Evolutionary conservation across 2,113 vertebrate genomes (phyloP).

Genomic region (Genyomyrus donnyi): DNA sequence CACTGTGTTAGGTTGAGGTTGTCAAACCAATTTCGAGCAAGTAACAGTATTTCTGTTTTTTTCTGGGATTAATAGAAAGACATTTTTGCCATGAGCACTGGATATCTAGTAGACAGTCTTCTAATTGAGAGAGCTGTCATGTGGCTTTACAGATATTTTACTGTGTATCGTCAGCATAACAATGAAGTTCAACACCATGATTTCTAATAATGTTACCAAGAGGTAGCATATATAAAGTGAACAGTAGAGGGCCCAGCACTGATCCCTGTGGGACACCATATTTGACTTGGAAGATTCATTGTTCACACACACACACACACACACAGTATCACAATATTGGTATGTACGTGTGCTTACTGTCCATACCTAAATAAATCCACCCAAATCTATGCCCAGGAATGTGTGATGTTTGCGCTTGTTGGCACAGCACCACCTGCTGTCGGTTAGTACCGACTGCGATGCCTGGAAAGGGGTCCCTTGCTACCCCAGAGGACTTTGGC

Average conservation of each 20-base stretch:
- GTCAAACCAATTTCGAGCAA: not conserved
- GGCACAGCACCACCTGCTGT: not conserved
- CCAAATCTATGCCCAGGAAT: not conserved
- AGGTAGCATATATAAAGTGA: too few relatives aligned
- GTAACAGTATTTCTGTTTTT: not conserved
- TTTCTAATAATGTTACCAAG: too few relatives aligned
- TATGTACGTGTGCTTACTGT: not conserved
- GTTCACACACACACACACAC: not conserved
- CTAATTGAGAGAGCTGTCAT: not conserved
- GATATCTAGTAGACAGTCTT: not conserved
- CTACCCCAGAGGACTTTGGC: constrained; percentile 12
- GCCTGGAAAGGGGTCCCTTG: not conserved
- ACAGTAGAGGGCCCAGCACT: too few relatives aligned
- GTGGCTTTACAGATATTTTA: too few relatives aligned
- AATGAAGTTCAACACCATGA: too few relatives aligned
- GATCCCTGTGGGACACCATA: too few relatives aligned
- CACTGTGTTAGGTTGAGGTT: too few relatives aligned
- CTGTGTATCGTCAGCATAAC: too few relatives aligned
- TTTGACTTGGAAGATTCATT: not conserved
- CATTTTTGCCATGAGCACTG: not conserved
- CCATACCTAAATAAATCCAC: not conserved
- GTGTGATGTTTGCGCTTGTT: not conserved
- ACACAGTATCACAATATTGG: not conserved
- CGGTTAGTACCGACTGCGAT: not conserved
- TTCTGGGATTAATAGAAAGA: not conserved